Evolutionary conservation across 2,888 invertebrate genomes (phyloP).

Genomic region (Campaea margaritaria): DNA sequence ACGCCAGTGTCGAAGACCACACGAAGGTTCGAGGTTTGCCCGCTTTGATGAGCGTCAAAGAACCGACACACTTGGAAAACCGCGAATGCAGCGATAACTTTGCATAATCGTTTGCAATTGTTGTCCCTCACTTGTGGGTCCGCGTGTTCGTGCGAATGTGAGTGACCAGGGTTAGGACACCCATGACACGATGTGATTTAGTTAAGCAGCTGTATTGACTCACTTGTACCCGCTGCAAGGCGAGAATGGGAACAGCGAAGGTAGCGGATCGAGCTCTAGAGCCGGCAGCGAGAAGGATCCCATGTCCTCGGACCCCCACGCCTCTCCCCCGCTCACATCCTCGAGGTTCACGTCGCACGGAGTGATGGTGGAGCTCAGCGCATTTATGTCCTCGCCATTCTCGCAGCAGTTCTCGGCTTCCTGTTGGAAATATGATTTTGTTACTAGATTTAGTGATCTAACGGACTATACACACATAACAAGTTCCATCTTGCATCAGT

Average conservation of each 20-base stretch:
- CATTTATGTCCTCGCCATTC: conserved; percentile 74
- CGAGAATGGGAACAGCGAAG: conserved; percentile 94
- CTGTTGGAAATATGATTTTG: conserved; percentile 55
- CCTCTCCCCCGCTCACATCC: conserved; percentile 76
- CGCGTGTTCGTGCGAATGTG: too few relatives aligned
- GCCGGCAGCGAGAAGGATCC: conserved; percentile 93
- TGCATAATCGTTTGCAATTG: too few relatives aligned
- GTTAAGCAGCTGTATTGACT: conserved; percentile 52
- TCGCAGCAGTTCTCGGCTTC: conserved; percentile 79
- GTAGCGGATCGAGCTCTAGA: conserved; percentile 94
- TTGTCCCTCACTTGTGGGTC: too few relatives aligned
- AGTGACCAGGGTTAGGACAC: too few relatives aligned
- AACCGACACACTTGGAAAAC: too few relatives aligned
- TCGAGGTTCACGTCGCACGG: conserved; percentile 67
- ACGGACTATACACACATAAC: too few relatives aligned
- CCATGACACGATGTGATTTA: too few relatives aligned
- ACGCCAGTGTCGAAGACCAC: too few relatives aligned
- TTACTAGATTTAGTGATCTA: background rate
- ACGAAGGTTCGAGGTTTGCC: too few relatives aligned
- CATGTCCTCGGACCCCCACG: conserved; percentile 91
- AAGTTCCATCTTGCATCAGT: too few relatives aligned
- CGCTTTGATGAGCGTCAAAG: too few relatives aligned
- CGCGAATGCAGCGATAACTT: too few relatives aligned
- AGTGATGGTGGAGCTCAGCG: conserved; percentile 66
- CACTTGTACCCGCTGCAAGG: conserved; percentile 93